Conservation (phyloP, 1,140 invertebrate genomes). For the Lineus longissimus region DNA sequence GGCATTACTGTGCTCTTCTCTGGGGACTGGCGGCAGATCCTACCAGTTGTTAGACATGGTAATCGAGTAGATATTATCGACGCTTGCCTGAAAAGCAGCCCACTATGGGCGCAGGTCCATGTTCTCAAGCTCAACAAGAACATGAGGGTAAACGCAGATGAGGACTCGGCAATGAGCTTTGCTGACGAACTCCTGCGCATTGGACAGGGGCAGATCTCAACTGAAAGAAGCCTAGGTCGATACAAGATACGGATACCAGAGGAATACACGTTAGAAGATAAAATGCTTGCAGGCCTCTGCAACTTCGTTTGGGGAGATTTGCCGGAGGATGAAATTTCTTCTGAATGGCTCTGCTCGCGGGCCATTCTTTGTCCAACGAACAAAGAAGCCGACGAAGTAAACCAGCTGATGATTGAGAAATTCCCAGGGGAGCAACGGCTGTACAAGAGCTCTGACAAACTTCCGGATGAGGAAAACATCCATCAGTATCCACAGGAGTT, state of each 20-base stretch:
- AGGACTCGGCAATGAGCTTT: not conserved
- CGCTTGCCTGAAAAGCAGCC: not conserved
- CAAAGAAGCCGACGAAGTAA: not conserved
- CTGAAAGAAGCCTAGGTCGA: not conserved
- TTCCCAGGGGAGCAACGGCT: not conserved
- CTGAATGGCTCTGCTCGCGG: not conserved
- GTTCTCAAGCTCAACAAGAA: not conserved
- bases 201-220: not conserved
- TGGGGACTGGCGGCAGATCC: constrained; percentile 1
- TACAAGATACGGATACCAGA: not conserved
- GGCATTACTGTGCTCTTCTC: not conserved
- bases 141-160: not conserved
- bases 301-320: not conserved
- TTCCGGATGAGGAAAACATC: not conserved
- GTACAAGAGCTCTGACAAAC: not conserved
- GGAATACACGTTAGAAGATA: not conserved
- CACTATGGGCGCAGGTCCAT: not conserved
- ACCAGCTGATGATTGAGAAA: not conserved
- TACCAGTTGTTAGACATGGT: not conserved
- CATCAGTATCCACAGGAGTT: constrained; percentile 42
- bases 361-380: not conserved
- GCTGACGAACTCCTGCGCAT: not conserved
- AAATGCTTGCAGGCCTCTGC: not conserved
- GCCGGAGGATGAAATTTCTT: not conserved
- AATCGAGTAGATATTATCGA: not conserved